Percentiles rank a stretch among this genome's conserved stretches.
Evolutionary conservation across 2,888 invertebrate genomes (phyloP).

Genomic region (Rotaria macrura): DNA sequence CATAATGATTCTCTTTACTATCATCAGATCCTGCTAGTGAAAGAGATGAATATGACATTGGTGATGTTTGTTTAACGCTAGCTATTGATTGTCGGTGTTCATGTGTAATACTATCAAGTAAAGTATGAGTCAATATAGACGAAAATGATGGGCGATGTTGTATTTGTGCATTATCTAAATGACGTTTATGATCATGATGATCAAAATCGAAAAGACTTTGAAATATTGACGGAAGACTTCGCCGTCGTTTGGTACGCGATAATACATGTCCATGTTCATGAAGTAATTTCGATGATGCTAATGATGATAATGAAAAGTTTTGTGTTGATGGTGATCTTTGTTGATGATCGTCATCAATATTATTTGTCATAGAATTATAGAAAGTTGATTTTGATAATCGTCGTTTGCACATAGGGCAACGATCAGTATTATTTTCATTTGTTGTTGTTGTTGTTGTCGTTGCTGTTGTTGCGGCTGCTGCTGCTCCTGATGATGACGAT

Average conservation of each 20-base stretch:
- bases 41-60: neutral
- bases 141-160: constrained; percentile 17
- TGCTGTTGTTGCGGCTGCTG: no score
- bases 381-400: constrained; percentile 11
- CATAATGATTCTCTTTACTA: neutral
- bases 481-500: no score
- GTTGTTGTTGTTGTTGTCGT: neutral
- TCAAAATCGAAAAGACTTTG: neutral
- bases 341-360: neutral
- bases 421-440: neutral
- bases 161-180: neutral
- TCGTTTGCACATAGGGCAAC: neutral
- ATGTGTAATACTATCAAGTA: neutral
- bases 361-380: neutral
- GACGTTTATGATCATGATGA: neutral
- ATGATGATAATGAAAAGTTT: constrained; percentile 8
- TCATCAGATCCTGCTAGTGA: neutral
- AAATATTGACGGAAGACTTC: constrained; percentile 15
- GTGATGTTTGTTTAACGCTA: neutral
- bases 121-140: neutral
- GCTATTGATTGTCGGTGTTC: neutral
- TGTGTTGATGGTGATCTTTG: neutral
- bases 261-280: neutral
- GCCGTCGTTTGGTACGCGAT: neutral
- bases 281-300: neutral